phyloP scores from a whole-genome alignment of 2,113 vertebrate genomes.

The Montifringilla adamsi region DNA sequence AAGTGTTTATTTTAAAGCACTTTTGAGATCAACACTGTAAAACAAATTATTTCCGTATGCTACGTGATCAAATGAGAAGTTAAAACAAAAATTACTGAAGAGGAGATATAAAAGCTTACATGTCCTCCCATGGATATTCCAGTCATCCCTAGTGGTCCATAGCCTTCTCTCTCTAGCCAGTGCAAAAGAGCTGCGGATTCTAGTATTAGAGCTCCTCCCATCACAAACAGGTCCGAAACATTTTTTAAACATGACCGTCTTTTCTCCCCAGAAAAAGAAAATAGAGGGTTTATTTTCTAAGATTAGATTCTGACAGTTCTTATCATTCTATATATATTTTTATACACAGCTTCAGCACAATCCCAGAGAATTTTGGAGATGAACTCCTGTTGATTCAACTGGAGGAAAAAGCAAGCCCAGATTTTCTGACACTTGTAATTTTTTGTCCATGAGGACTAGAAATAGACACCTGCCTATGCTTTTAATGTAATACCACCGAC shows the following conservation, averaged over 20 bases:
- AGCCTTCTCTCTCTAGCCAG: conserved; percentile 95
- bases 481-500: not conserved
- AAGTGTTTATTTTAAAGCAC: not conserved
- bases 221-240: conserved; percentile 97
- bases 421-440: not conserved
- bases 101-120: conserved; percentile 77
- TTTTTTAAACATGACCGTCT: conserved; percentile 95
- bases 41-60: not conserved
- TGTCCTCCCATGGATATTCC: conserved; percentile 99
- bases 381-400: not conserved
- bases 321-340: not conserved
- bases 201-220: conserved; percentile 94
- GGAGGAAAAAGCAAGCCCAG: not conserved
- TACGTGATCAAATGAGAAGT: not conserved
- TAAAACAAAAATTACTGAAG: conserved; percentile 14
- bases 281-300: conserved; percentile 40
- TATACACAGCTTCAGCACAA: not conserved
- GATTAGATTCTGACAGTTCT: conserved; percentile 17
- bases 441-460: not conserved
- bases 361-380: not conserved
- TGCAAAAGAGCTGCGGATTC: conserved; percentile 91
- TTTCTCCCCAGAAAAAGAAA: conserved; percentile 65
- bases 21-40: not conserved
- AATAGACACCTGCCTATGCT: not conserved
- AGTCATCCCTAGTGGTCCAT: conserved; percentile 95